A percentile compares a stretch with the other conserved stretches of the same genome.
These are phyloP conservation scores for Tipula unca DNA, from an alignment of 2,888 invertebrate genomes.

Conservation along the genomic window DNA sequence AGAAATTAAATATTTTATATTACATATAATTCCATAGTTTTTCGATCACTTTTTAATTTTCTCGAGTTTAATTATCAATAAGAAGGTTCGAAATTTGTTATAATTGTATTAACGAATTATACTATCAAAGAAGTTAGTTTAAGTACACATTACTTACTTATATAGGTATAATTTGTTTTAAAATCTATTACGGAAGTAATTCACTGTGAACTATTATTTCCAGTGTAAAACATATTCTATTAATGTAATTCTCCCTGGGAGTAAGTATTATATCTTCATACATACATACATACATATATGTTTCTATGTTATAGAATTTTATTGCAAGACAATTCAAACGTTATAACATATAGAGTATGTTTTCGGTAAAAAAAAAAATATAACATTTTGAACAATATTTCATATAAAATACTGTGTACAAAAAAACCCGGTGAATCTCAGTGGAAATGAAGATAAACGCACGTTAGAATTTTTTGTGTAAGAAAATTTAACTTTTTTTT, in stretches of 20 bases:
- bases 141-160: too few relatives aligned
- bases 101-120: too few relatives aligned
- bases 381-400: not conserved
- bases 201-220: not conserved
- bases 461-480: not conserved
- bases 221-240: not conserved
- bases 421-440: not conserved
- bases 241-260: not conserved
- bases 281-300: not conserved
- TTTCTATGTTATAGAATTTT: not conserved
- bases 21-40: too few relatives aligned
- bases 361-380: not conserved
- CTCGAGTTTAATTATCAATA: too few relatives aligned
- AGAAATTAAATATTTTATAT: too few relatives aligned
- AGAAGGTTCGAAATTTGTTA: too few relatives aligned
- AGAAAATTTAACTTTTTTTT: not conserved
- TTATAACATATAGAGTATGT: not conserved
- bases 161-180: not conserved
- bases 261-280: not conserved
- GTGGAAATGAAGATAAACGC: not conserved
- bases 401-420: not conserved
- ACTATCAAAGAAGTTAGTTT: too few relatives aligned
- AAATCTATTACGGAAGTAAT: not conserved
- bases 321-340: not conserved
- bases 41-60: too few relatives aligned